A percentile compares a stretch with the other conserved stretches of the same genome.
Conservation (phyloP, 2,888 invertebrate genomes). For the Slavum lentiscoides region DNA sequence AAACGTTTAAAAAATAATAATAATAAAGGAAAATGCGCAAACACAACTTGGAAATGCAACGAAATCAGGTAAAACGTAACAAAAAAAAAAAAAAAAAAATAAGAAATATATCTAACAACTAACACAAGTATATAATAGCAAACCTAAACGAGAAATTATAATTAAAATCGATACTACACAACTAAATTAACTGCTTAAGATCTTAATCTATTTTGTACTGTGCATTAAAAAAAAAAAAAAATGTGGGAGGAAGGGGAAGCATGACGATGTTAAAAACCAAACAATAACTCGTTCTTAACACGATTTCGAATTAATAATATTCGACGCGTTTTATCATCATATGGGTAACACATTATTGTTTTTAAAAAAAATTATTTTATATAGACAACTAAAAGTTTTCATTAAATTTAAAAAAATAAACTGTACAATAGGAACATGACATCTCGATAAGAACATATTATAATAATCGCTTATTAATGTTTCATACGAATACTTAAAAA, state of each 20-base stretch:
- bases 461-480: not conserved
- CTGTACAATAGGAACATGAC: conserved; percentile 51
- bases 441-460: conserved; percentile 6
- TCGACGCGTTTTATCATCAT: not conserved
- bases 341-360: conserved; percentile 45
- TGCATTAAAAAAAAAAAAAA: conserved; percentile 40
- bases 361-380: not conserved
- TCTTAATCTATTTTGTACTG: conserved; percentile 53
- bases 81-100: conserved; percentile 21
- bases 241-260: conserved; percentile 30
- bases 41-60: conserved; percentile 54
- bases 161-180: conserved; percentile 24
- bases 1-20: conserved; percentile 35
- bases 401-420: conserved; percentile 28
- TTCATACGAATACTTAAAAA: not conserved
- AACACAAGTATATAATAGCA: conserved; percentile 25
- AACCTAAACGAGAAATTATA: conserved; percentile 29
- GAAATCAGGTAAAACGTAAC: conserved; percentile 59
- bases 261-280: conserved; percentile 17
- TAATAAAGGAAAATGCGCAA: conserved; percentile 52
- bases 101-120: not conserved
- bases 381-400: conserved; percentile 30
- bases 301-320: not conserved
- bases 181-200: conserved; percentile 26
- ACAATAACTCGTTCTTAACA: conserved; percentile 32